Conservation (phyloP, 2,113 vertebrate genomes). For the Burhinus oedicnemus region DNA sequence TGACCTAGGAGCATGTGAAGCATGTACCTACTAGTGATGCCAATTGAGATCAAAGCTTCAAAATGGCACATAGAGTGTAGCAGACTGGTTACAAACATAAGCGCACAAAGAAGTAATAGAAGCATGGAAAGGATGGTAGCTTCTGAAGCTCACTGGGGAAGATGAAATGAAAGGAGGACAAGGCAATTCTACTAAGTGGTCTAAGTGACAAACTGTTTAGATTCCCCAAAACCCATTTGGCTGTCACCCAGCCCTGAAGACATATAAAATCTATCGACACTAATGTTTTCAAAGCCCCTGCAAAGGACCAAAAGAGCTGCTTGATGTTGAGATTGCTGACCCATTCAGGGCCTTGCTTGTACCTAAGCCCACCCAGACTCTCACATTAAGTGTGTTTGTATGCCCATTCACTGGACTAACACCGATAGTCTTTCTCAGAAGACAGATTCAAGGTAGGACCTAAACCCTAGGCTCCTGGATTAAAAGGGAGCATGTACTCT, state of each 20-base stretch:
- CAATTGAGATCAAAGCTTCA: not conserved
- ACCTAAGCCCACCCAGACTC: not conserved
- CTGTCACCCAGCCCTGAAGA: not conserved
- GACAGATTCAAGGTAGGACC: not conserved
- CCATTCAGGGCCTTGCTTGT: not conserved
- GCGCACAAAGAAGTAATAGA: not conserved
- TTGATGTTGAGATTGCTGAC: not conserved
- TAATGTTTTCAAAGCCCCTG: not conserved
- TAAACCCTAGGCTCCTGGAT: not conserved
- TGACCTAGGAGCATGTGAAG: not conserved
- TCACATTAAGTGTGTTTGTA: not conserved
- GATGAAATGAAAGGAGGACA: not conserved
- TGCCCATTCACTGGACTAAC: not conserved
- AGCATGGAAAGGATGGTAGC: not conserved
- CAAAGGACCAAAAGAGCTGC: not conserved
- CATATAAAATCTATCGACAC: not conserved
- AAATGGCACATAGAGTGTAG: not conserved
- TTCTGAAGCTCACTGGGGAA: not conserved
- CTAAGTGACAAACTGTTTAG: not conserved
- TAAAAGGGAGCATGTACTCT: not conserved
- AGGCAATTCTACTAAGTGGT: not conserved
- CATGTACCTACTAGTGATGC: not conserved
- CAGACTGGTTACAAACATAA: not conserved
- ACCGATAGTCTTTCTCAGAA: not conserved
- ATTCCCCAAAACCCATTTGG: not conserved